Percentiles rank a stretch among this genome's conserved stretches.
Conservation (phyloP, 2,113 vertebrate species). For the Lophochroa leadbeateri region DNA sequence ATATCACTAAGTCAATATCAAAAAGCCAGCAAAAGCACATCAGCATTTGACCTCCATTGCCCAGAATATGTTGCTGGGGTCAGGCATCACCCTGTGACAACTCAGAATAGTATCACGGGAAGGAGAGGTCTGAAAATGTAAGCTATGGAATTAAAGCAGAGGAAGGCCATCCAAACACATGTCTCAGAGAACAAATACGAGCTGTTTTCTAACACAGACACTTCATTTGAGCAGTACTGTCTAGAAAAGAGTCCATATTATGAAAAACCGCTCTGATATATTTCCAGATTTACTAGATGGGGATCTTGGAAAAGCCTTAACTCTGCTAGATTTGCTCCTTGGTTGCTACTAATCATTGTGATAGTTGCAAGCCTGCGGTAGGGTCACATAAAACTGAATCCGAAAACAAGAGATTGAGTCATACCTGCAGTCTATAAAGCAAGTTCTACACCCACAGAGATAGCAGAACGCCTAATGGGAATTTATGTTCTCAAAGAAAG, state of each 20-base stretch:
- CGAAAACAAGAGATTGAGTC: slow-evolving; percentile 14
- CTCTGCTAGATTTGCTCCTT: neutral
- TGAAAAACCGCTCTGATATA: rapidly evolving
- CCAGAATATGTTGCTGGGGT: rapidly evolving
- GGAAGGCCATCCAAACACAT: neutral
- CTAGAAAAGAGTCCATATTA: neutral
- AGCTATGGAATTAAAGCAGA: neutral
- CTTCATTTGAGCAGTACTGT: neutral
- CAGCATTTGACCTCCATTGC: neutral
- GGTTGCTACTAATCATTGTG: neutral
- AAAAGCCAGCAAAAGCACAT: neutral
- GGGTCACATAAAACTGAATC: neutral
- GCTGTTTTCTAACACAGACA: neutral
- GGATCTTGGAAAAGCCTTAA: neutral
- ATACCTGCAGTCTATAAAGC: neutral
- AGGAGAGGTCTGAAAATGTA: neutral
- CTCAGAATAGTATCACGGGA: neutral
- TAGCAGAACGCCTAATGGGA: neutral
- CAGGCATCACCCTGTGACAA: neutral
- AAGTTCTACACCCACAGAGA: neutral
- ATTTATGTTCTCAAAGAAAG: neutral
- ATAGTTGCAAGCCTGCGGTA: neutral
- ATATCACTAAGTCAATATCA: neutral
- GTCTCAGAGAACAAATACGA: neutral
- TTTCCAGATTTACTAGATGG: neutral